Percentiles rank a stretch among this genome's conserved stretches.
phyloP scores from a whole-genome alignment of 2,797 vertebrate species.

The Sternarchorhynchus goeldii region DNA sequence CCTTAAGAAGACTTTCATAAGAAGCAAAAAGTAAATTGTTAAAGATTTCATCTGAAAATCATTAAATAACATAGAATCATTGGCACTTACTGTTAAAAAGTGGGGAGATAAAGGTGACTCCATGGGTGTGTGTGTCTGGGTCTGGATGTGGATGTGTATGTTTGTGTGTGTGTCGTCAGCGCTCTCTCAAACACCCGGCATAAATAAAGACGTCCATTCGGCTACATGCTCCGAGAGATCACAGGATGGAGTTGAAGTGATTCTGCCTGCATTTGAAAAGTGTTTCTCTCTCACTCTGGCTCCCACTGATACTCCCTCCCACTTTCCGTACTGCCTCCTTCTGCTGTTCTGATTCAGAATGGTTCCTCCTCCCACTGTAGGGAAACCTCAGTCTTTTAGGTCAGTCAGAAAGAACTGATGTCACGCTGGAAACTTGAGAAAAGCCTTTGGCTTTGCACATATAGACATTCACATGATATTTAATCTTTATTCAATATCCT shows the following conservation, averaged over 20 bases:
- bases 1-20: conserved; percentile 41
- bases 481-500: background rate
- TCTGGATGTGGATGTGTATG: conserved; percentile 65
- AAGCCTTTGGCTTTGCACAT: conserved; percentile 25
- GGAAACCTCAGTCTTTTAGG: conserved; percentile 69
- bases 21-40: conserved; percentile 30
- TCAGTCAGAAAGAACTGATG: conserved; percentile 68
- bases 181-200: conserved; percentile 67
- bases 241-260: conserved; percentile 46
- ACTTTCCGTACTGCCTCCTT: conserved; percentile 39
- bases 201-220: conserved; percentile 73
- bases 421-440: conserved; percentile 63
- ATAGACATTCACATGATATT: conserved; percentile 30
- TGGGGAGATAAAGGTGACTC: conserved; percentile 79
- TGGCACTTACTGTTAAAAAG: conserved; percentile 73
- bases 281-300: conserved; percentile 39
- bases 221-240: conserved; percentile 45
- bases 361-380: conserved; percentile 66
- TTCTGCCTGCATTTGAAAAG: conserved; percentile 40
- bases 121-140: conserved; percentile 70
- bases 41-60: conserved; percentile 22
- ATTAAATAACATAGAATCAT: conserved; percentile 20
- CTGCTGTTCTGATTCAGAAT: conserved; percentile 59
- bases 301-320: conserved; percentile 34
- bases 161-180: conserved; percentile 67